These are phyloP conservation scores for Rhagoletis zephyria DNA, from an alignment of 1,140 invertebrate species.

Conservation along the genomic window DNA sequence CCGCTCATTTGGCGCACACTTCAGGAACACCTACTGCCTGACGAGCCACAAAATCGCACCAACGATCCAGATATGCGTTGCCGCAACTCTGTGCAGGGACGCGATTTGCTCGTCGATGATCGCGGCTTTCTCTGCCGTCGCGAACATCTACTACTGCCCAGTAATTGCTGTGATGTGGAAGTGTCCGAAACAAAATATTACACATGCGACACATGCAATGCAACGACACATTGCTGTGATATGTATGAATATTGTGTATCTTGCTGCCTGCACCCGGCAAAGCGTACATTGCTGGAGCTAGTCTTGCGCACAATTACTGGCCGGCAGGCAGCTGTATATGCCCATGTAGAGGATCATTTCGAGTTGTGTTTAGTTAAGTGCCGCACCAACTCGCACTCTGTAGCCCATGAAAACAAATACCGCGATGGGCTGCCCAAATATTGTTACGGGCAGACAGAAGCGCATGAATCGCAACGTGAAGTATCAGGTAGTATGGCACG, in stretches of 20 bases:
- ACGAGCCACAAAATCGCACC: constrained; percentile 67
- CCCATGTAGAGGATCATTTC: constrained; percentile 87
- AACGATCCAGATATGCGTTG: constrained; percentile 64
- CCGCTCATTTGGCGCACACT: constrained; percentile 80
- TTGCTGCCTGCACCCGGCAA: constrained; percentile 91
- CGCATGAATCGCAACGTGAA: constrained; percentile 71
- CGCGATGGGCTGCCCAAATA: constrained; percentile 88
- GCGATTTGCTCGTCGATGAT: constrained; percentile 89
- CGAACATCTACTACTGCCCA: constrained; percentile 79
- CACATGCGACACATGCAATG: constrained; percentile 87
- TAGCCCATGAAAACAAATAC: constrained; percentile 93
- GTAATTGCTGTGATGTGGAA: constrained; percentile 86
- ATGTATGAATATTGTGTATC: constrained; percentile 95
- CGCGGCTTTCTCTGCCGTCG: constrained; percentile 88
- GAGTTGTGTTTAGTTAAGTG: constrained; percentile 93
- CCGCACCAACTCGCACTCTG: constrained; percentile 87
- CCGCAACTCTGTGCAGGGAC: constrained; percentile 90
- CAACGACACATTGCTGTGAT: constrained; percentile 84
- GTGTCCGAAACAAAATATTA: constrained; percentile 80
- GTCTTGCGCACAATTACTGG: constrained; percentile 82
- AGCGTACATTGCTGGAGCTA: constrained; percentile 82
- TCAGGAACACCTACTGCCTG: constrained; percentile 75
- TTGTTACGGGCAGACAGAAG: constrained; percentile 84
- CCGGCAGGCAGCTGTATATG: constrained; percentile 82
- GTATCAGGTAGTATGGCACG: constrained; percentile 59